Evolutionary conservation across 1,140 invertebrate species (phyloP), one percentile per base, ranked within the genome.

Genomic region (Gyrodactylus salaris): DNA sequence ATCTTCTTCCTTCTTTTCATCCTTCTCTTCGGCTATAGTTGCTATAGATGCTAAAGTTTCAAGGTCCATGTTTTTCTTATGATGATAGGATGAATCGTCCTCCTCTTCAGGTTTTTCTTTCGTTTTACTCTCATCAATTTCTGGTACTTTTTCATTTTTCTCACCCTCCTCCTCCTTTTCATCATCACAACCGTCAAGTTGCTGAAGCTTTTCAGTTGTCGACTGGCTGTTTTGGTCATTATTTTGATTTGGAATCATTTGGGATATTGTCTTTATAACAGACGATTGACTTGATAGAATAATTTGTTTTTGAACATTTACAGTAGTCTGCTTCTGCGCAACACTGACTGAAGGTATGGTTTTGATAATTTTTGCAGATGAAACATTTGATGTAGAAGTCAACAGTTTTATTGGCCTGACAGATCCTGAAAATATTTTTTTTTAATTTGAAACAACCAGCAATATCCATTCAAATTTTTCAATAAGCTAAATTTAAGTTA

Each of bases 51-150:
- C 34, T 16, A 54, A n/a, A 16, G 34, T 54, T 54, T 54, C 34
- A 54, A 54, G 34, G 34, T n/a, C n/a, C 7, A 54, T n/a, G 82
- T 79, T 20, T 69, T 24, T 70, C 74, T 81, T 75, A 77, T 79
- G 69, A 77, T 74, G 72, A 77, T 74, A 69, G 26, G 73, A 75
- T 19, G 76, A 74, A 24, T 74, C 75, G 24, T 16, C 7, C 69
- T 16, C 2, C 69, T 16, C 21, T 24, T 26, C 69, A 26, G 76
- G 73, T 20, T 73, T 68, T 21, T 21, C 72, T 76, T 16, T 76
- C 1, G 72, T 7, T 16, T n/a, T 54, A 54, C 34, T 54, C n/a
- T n/a, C n/a, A n/a, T n/a, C n/a, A n/a, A n/a, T n/a, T 54, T 54
- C 34, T 54, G 34, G 7, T 54, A 16, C 34, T n/a, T 54, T 54